Base-by-base conservation (phyloP, 2,888 invertebrate genomes). In the Caenorhabditis imperialis region DNA sequence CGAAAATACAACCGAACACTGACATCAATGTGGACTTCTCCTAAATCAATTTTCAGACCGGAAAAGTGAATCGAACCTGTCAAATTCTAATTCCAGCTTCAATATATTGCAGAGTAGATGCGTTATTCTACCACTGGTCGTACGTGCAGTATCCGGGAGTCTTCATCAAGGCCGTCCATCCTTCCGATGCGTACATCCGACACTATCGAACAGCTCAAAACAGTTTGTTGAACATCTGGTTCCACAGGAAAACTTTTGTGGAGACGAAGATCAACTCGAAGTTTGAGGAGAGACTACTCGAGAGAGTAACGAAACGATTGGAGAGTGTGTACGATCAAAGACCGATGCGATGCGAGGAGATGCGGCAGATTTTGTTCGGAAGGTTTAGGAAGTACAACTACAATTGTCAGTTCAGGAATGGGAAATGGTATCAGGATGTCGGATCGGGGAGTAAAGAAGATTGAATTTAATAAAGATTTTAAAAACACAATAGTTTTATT, bases 61-160 rank as follows among this genome's bases (percentile, higher is more conserved):
- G 51, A 51, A n/a, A 51, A 51, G 51, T 37, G 8, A 5, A 16
- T 14, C 14, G 4, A 20, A 3, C n/a, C n/a, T n/a, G n/a, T n/a
- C n/a, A n/a, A n/a, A n/a, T n/a, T n/a, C n/a, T n/a, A n/a, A n/a
- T n/a, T n/a, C n/a, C n/a, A n/a, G n/a, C n/a, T n/a, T n/a, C n/a
- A n/a, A n/a, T n/a, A n/a, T n/a, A n/a, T 30, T 47, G 1, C 47
- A 47, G 47, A 47, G 47, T 47, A 4, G 23, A 51, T 3, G 37
- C 51, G 14, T n/a, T 38, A 16, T 51, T 51, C 51, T 51, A 51
- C 16, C 51, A 51, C 38, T 37, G 51, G 51, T 22, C 51, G 3
- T 51, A 14, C 22, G 51, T 20, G 12, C 51, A 51, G 16, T 51
- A 51, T n/a, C 51, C 51, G 1, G 51, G 51, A 3, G 38, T 38